Base-by-base conservation (phyloP, 1,140 invertebrate species). In the Spodoptera litura region DNA sequence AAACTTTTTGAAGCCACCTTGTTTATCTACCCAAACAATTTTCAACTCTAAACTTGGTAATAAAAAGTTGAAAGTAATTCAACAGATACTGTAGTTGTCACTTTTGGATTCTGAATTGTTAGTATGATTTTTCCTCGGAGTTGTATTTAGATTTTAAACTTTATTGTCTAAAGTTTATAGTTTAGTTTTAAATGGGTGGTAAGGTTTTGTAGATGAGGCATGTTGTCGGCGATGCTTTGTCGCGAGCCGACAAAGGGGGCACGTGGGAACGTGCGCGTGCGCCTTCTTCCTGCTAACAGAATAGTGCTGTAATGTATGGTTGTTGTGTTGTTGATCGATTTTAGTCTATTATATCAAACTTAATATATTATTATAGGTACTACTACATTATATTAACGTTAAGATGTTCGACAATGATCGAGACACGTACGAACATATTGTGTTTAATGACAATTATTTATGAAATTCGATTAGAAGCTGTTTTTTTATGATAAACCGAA, bases 251-350 rank as follows among this genome's bases (percentile, higher is more conserved):
- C 93, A 94, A 94, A 94, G 87, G 79, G 66, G 86, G 86, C 87
- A 93, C 90, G 90, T 93, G 91, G 88, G 91, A 93, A 94, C 87
- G 85, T 87, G 91, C 89, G 89, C 91, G 88, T 91, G 89, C 89
- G 86, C 87, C 80, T 87, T 84, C 82, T 78, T 84, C 76, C 79
- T 83, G 74, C 79, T 85, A 84, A 83, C 74, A 86, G 81, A 82
- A 83, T 83, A 83, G 71, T 82, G 79, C 79, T 86, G 78, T 88
- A 88, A 86, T 88, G 86, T 88, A 86, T 86, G 86, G 84, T 84
- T 85, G 71, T 78, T 81, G 68, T 76, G 76, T 86, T 80, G 80
- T 80, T 81, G 76, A 83, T 85, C 81, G 80, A 83, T 85, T 87
- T 80, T 77, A 25, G 74, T 68, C 62, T 51, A 77, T 77, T 77